These are phyloP conservation scores for Chloroceryle inda DNA, from an alignment of 2,797 vertebrate genomes.

Conservation along the genomic window DNA sequence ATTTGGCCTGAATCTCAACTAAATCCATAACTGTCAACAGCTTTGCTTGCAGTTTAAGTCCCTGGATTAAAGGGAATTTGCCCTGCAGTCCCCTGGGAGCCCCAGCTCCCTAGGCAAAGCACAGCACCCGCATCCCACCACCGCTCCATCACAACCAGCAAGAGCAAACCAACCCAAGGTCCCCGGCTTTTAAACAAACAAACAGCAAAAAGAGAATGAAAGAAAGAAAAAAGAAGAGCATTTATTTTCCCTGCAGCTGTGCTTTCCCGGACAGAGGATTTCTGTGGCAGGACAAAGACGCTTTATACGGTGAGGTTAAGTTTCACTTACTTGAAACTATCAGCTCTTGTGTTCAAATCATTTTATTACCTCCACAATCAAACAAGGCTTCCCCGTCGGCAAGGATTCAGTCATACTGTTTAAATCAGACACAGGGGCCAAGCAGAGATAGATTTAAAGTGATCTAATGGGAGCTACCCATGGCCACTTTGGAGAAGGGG, in stretches of 20 bases:
- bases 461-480: not conserved
- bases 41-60: not conserved
- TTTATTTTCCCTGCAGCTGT: slow-evolving; percentile 90
- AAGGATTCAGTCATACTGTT: slow-evolving; percentile 34
- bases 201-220: not conserved
- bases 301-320: slow-evolving; percentile 83
- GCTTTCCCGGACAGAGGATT: slow-evolving; percentile 80
- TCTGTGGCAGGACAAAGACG: slow-evolving; percentile 87
- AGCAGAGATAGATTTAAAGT: slow-evolving; percentile 14
- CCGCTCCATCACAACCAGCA: fast-evolving
- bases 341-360: slow-evolving; percentile 75
- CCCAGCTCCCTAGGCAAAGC: not conserved
- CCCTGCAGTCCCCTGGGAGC: fast-evolving
- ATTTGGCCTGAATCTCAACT: slow-evolving; percentile 14
- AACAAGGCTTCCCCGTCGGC: slow-evolving; percentile 58
- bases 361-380: slow-evolving; percentile 68
- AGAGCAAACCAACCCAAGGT: not conserved
- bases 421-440: not conserved
- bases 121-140: not conserved
- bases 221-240: slow-evolving; percentile 72
- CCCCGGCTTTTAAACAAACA: slow-evolving; percentile 53
- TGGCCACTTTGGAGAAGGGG: not conserved
- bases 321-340: slow-evolving; percentile 82
- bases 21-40: not conserved
- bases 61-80: slow-evolving; percentile 1